These are phyloP conservation scores for Erethizon dorsatum DNA, from an alignment of 2,797 vertebrate genomes.

Conservation along the genomic window DNA sequence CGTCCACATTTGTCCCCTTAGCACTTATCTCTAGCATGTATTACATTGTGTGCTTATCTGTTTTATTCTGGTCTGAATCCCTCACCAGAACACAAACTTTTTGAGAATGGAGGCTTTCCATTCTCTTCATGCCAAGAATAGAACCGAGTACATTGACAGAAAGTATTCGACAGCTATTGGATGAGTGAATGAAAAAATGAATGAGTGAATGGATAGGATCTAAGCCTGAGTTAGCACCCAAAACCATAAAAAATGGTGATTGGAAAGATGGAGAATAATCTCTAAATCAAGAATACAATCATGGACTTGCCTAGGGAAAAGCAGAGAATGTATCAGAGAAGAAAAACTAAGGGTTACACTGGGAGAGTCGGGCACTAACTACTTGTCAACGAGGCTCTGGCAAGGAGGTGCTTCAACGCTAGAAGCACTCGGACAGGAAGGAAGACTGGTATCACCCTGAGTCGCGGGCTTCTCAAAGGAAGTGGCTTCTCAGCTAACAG, in stretches of 20 bases:
- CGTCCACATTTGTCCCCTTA: neutral
- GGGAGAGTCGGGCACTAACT: neutral
- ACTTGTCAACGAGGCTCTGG: neutral
- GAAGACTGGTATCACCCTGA: neutral
- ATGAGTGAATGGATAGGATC: neutral
- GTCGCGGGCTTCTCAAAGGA: neutral
- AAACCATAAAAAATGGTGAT: neutral
- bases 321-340: neutral
- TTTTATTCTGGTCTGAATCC: slow-evolving; percentile 8
- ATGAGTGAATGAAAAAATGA: neutral
- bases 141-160: neutral
- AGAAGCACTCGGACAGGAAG: neutral
- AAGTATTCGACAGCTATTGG: neutral
- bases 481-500: neutral
- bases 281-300: neutral
- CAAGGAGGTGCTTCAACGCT: fast-evolving
- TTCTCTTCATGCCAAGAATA: neutral
- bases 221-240: neutral
- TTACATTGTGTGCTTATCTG: neutral
- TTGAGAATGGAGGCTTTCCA: neutral
- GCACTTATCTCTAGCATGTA: neutral
- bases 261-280: neutral
- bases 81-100: slow-evolving; percentile 4
- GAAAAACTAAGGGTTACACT: neutral
- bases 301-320: neutral